Evolutionary conservation across 2,888 invertebrate genomes (phyloP).

Genomic region (Oegoconia quadripuncta): DNA sequence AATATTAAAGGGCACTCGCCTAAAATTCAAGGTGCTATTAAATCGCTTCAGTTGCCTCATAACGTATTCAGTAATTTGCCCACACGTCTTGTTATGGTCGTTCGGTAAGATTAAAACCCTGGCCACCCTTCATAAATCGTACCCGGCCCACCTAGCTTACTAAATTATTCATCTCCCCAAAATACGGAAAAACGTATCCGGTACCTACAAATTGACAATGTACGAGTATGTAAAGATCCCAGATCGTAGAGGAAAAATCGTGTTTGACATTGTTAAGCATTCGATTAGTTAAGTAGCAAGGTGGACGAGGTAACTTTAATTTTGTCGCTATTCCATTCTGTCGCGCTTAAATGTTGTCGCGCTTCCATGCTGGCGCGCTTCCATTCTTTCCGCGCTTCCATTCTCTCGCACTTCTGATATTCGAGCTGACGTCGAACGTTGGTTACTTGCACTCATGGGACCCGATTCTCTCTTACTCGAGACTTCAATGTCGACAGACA

Average conservation of each 20-base stretch:
- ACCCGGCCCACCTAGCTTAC: slow-evolving; percentile 53
- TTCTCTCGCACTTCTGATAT: too few relatives aligned
- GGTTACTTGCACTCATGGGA: too few relatives aligned
- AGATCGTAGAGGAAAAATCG: neutral
- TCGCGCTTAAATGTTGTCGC: too few relatives aligned
- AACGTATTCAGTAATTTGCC: slow-evolving; percentile 74
- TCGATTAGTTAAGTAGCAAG: neutral
- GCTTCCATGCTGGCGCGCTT: too few relatives aligned
- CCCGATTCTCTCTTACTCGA: too few relatives aligned
- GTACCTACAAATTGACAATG: slow-evolving; percentile 59
- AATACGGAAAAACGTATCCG: slow-evolving; percentile 63
- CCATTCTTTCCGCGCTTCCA: too few relatives aligned
- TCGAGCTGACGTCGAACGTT: too few relatives aligned
- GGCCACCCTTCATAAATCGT: slow-evolving; percentile 73
- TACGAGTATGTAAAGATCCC: slow-evolving; percentile 14
- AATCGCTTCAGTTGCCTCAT: slow-evolving; percentile 61
- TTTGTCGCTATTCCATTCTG: too few relatives aligned
- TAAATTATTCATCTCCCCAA: slow-evolving; percentile 65
- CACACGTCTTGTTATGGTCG: slow-evolving; percentile 76
- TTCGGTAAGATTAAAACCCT: slow-evolving; percentile 72
- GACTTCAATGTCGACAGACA: too few relatives aligned
- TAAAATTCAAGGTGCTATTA: slow-evolving; percentile 64
- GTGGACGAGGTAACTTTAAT: too few relatives aligned
- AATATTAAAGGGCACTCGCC: slow-evolving; percentile 53
- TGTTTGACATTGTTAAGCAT: neutral